Percentiles rank a stretch among this genome's conserved stretches.
These are phyloP conservation scores for human (Homo sapiens) DNA, from an alignment of 2,113 vertebrate species.

Conservation along the genomic window DNA sequence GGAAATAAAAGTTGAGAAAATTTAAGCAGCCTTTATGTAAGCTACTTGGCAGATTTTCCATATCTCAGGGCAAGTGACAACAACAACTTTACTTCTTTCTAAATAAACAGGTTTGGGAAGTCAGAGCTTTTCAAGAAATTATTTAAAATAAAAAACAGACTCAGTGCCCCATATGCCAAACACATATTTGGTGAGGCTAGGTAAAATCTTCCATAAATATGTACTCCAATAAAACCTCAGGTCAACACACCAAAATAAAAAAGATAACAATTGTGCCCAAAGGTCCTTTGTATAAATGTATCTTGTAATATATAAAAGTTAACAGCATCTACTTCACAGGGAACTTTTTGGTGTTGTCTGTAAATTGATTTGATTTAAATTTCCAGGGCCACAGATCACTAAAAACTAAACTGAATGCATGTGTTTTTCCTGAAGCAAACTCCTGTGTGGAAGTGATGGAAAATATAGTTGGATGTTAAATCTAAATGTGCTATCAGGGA, in stretches of 20 bases:
- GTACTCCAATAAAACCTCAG: not conserved
- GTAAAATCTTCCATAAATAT: conserved; percentile 23
- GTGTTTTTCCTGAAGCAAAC: conserved; percentile 36
- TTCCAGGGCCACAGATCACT: not conserved
- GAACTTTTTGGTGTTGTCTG: conserved; percentile 27
- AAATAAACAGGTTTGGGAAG: conserved; percentile 63
- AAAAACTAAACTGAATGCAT: conserved; percentile 36
- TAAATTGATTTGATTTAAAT: conserved; percentile 55
- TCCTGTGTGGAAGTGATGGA: not conserved
- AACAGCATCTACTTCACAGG: not conserved
- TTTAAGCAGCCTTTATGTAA: conserved; percentile 12
- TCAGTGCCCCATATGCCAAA: conserved; percentile 44
- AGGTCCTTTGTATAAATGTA: not conserved
- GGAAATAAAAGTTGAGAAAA: conserved; percentile 65
- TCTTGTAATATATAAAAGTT: not conserved
- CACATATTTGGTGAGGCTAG: conserved; percentile 44
- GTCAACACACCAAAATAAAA: conserved; percentile 25
- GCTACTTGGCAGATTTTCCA: conserved; percentile 46
- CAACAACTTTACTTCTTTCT: conserved; percentile 70
- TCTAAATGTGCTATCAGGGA: not conserved
- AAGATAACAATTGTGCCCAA: not conserved
- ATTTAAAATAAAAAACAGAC: conserved; percentile 69
- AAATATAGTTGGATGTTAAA: not conserved
- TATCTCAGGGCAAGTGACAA: conserved; percentile 60
- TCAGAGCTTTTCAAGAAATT: conserved; percentile 59